Evolutionary conservation across 2,113 vertebrate genomes (phyloP).

Genomic region (Aythya baeri): DNA sequence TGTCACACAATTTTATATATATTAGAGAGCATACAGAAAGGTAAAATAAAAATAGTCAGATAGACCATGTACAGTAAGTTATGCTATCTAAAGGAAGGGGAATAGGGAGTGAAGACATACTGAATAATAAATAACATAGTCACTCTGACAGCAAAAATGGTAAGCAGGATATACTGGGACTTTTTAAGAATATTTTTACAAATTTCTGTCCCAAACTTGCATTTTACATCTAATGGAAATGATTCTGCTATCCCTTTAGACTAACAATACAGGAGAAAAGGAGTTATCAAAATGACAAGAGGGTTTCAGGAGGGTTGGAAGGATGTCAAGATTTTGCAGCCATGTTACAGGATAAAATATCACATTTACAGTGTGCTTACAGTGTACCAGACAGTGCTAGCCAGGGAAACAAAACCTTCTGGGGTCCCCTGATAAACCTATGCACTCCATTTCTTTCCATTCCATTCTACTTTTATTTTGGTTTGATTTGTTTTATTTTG

Average conservation of each 20-base stretch:
- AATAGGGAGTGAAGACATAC: neutral
- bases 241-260: neutral
- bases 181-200: neutral
- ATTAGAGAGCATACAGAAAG: neutral
- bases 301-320: neutral
- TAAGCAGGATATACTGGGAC: neutral
- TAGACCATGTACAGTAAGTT: neutral
- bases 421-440: neutral
- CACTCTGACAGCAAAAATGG: neutral
- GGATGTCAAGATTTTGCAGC: fast-evolving
- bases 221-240: neutral
- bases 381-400: fast-evolving
- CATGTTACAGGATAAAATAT: neutral
- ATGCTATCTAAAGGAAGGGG: neutral
- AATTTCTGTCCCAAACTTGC: neutral
- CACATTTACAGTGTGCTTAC: neutral
- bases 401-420: neutral
- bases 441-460: neutral
- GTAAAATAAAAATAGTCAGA: neutral
- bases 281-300: neutral
- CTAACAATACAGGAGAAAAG: neutral
- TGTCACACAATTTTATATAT: neutral
- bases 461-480: neutral
- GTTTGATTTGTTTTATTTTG: neutral
- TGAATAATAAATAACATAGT: neutral